Conservation (phyloP, 2,888 invertebrate species). For the Melanostoma scalare region DNA sequence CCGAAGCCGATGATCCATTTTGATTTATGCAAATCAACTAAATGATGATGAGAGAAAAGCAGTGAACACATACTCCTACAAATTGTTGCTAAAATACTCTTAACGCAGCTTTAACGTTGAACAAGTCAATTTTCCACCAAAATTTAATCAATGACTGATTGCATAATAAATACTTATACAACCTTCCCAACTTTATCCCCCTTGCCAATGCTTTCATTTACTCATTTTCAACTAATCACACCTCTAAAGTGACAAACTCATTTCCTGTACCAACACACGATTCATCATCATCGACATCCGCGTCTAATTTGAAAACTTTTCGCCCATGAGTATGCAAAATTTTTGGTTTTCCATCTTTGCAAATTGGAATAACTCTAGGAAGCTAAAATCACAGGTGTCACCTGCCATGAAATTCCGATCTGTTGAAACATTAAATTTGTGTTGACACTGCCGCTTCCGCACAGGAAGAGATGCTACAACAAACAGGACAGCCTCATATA, state of each 20-base stretch:
- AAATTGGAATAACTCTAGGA: not conserved
- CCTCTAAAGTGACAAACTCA: constrained; percentile 54
- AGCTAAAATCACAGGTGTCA: constrained; percentile 66
- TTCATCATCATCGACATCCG: constrained; percentile 60
- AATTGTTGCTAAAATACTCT: too few relatives aligned
- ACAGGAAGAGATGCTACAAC: constrained; percentile 28
- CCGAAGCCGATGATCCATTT: too few relatives aligned
- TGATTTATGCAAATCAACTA: too few relatives aligned
- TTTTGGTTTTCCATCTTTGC: constrained; percentile 5
- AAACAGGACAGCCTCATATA: constrained; percentile 15
- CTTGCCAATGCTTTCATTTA: constrained; percentile 22
- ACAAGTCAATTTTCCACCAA: too few relatives aligned
- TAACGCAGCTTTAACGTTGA: too few relatives aligned
- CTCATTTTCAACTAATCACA: constrained; percentile 37
- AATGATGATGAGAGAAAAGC: too few relatives aligned
- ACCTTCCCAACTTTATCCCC: not conserved
- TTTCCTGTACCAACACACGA: constrained; percentile 51
- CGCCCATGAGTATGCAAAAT: constrained; percentile 53
- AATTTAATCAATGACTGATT: too few relatives aligned
- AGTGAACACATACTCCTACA: too few relatives aligned
- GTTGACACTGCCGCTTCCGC: constrained; percentile 38
- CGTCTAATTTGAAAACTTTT: constrained; percentile 66
- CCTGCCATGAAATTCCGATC: constrained; percentile 61
- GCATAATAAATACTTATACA: constrained; percentile 1
- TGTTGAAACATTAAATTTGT: constrained; percentile 55